phyloP scores from a whole-genome alignment of 2,797 vertebrate genomes.

The Ctenopoma kingsleyae region DNA sequence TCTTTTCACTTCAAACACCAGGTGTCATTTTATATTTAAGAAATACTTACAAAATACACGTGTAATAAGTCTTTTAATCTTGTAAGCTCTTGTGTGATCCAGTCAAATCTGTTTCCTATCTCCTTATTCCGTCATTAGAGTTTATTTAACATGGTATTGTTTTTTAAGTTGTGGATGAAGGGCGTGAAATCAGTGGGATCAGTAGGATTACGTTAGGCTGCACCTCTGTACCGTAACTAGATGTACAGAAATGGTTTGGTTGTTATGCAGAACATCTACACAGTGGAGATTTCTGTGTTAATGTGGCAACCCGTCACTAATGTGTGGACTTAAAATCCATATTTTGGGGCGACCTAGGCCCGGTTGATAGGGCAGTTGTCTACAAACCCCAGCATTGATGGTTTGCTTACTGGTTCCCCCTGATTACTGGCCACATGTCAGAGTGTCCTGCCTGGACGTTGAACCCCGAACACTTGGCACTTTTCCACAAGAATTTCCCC shows the following conservation, averaged over 20 bases:
- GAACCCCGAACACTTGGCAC: too few species aligned
- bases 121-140: conserved; percentile 1
- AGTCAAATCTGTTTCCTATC: neutral
- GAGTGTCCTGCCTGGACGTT: too few species aligned
- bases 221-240: neutral
- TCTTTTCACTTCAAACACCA: conserved; percentile 20
- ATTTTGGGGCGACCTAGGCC: neutral
- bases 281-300: neutral
- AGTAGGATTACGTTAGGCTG: neutral
- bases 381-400: too few species aligned
- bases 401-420: too few species aligned
- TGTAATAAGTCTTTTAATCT: conserved; percentile 17
- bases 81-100: neutral
- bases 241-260: conserved; percentile 9
- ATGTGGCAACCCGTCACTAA: neutral
- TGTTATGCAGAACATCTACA: neutral
- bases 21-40: neutral
- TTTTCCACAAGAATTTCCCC: too few species aligned
- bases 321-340: neutral
- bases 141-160: neutral
- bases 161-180: neutral
- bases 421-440: too few species aligned
- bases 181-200: neutral
- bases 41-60: conserved; percentile 11
- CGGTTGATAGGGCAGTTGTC: too few species aligned